Conservation (phyloP, 2,113 vertebrate genomes). For the Calyptomena viridis region DNA sequence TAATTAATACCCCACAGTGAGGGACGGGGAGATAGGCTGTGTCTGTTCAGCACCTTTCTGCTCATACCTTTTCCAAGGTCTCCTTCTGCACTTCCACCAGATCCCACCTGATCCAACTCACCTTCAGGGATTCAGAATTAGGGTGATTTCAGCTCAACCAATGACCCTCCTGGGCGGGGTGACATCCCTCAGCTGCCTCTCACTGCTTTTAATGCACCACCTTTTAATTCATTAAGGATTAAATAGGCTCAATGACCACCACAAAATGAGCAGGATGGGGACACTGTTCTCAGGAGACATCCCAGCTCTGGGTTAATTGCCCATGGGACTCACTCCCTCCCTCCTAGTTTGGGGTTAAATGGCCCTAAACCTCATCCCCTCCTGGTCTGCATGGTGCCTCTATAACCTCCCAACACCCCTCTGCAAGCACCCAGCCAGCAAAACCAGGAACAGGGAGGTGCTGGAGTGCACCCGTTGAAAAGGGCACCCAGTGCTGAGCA, state of each 20-base stretch:
- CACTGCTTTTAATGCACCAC: accelerated
- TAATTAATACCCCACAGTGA: background rate
- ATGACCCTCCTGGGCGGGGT: background rate
- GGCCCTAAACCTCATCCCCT: background rate
- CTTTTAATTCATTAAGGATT: accelerated
- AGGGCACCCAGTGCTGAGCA: background rate
- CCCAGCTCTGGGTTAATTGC: background rate
- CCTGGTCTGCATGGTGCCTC: background rate
- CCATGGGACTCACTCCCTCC: background rate
- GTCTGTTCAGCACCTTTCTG: background rate
- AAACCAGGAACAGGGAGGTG: background rate
- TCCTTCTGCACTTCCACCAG: background rate
- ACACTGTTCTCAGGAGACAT: accelerated
- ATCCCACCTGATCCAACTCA: accelerated
- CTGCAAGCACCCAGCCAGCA: background rate
- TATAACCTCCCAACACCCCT: accelerated
- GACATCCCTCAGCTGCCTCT: background rate
- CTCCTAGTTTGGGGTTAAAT: background rate
- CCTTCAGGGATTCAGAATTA: background rate
- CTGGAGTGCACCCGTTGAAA: background rate
- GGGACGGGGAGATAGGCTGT: background rate
- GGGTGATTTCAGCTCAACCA: background rate
- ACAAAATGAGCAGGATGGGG: accelerated
- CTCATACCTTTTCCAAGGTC: background rate
- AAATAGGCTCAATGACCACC: accelerated